Evolutionary conservation across 2,888 invertebrate species (phyloP).

Genomic region (Lydus trimaculatus): DNA sequence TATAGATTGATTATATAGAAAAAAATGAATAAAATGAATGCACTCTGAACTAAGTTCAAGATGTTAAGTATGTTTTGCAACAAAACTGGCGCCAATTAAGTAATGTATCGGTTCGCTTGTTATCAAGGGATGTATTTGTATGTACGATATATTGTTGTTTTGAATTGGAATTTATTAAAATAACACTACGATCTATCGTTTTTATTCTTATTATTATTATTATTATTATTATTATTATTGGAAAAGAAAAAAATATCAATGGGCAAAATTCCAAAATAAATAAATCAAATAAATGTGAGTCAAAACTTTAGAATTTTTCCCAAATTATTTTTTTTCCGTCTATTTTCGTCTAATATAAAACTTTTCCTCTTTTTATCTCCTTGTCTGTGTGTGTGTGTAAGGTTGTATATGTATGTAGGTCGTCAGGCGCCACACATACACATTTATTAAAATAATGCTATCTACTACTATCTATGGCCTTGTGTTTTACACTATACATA

Average conservation of each 20-base stretch:
- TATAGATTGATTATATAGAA: not conserved
- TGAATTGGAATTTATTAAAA: not conserved
- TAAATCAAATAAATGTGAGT: not conserved
- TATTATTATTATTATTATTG: too few relatives aligned
- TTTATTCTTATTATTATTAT: too few relatives aligned
- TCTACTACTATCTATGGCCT: conserved; percentile 39
- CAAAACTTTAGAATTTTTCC: not conserved
- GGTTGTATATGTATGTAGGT: conserved; percentile 37
- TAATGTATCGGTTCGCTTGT: conserved; percentile 6
- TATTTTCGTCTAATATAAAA: not conserved
- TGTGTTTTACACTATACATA: conserved; percentile 39
- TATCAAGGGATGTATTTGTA: not conserved
- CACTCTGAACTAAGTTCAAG: conserved; percentile 37
- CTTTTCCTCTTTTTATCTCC: not conserved
- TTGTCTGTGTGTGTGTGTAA: not conserved
- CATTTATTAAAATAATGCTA: conserved; percentile 30
- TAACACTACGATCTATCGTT: not conserved
- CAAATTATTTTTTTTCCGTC: not conserved
- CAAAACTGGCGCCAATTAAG: conserved; percentile 37
- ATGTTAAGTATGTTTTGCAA: conserved; percentile 39
- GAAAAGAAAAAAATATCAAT: not conserved
- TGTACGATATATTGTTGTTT: not conserved
- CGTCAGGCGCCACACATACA: conserved; percentile 44
- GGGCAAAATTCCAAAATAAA: not conserved
- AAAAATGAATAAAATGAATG: conserved; percentile 12